Percentiles rank a stretch among this genome's conserved stretches.
These are phyloP conservation scores for Acleris cristana DNA, from an alignment of 2,888 invertebrate genomes.

Conservation along the genomic window DNA sequence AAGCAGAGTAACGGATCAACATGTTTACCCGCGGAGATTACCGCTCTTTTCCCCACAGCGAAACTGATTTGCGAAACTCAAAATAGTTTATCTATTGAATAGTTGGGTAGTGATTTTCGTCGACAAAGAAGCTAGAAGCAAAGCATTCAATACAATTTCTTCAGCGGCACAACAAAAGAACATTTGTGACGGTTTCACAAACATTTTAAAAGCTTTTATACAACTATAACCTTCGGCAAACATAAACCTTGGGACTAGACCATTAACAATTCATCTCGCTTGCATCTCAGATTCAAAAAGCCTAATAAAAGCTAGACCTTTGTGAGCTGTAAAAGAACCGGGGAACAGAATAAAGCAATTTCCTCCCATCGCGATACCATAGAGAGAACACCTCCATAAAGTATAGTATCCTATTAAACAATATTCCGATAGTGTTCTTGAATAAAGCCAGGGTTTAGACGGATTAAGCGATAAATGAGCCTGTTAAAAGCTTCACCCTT, in stretches of 20 bases:
- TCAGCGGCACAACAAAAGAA: too few relatives aligned
- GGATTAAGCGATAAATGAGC: slow-evolving; percentile 23
- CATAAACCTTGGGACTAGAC: slow-evolving; percentile 4
- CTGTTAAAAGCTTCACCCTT: background rate
- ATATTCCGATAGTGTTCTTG: slow-evolving; percentile 23
- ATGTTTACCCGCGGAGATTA: too few relatives aligned
- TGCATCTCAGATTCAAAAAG: slow-evolving; percentile 17
- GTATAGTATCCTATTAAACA: slow-evolving; percentile 26
- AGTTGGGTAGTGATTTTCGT: too few relatives aligned
- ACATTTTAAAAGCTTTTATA: too few relatives aligned
- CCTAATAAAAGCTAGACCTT: slow-evolving; percentile 25
- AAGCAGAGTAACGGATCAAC: too few relatives aligned
- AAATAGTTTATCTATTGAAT: too few relatives aligned
- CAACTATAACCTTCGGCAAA: too few relatives aligned
- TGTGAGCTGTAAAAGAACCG: slow-evolving; percentile 22
- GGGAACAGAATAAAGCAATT: slow-evolving; percentile 35
- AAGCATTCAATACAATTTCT: too few relatives aligned
- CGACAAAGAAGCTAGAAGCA: too few relatives aligned
- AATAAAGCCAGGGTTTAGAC: slow-evolving; percentile 19
- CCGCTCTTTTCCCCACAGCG: too few relatives aligned
- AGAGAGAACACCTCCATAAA: slow-evolving; percentile 25
- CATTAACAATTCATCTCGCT: slow-evolving; percentile 18
- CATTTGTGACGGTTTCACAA: too few relatives aligned
- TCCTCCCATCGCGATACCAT: slow-evolving; percentile 31
- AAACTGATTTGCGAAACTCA: too few relatives aligned